Base-by-base conservation (phyloP, 2,888 invertebrate species). In the Meta bourneti region DNA sequence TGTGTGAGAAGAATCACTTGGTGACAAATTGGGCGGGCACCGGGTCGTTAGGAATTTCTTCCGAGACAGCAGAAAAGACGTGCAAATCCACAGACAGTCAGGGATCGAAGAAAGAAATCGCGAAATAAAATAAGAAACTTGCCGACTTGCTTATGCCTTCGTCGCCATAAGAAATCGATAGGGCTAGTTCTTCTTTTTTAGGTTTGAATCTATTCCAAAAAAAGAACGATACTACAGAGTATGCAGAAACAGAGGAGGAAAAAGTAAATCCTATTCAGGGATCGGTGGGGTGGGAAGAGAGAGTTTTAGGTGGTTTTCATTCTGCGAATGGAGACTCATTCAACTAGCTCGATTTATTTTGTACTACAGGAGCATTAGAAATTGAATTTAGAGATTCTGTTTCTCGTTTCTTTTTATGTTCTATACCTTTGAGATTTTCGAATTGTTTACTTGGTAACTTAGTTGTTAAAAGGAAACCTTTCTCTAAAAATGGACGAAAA, bases 21-120 rank as follows among this genome's bases (percentile, higher is more conserved):
- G 69, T 85, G 84, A 85, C 84, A 85, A 77, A 85, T 85, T 85
- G 74, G 75, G 85, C 48, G 74, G 83, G 54, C 69, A 83, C 19
- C 54, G 52, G 75, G 77, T 85, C 85, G 85, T 85, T 85, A 85
- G 69, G 85, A 77, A 34, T 83, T 83, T 77, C 77, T 74, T 75
- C 61, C 72, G 34, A 74, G 34, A 54, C 75, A 75, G 84, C 74
- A 34, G 61, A 69, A 83, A 85, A 77, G 74, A 80, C 69, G 69
- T 61, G 20, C 13, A 16, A 70, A 34, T 70, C 80, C n/a, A 48
- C 80, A 71, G 81, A 71, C 69, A 69, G 20, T 54, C 54, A 20
- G 11, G 34, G 79, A 79, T 79, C 61, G 70, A 16, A 82, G 81
- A 52, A 19, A 79, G 61, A 8, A 80, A 54, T 19, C 19, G 34